Evolutionary conservation across 2,888 invertebrate genomes (phyloP).

Genomic region (Cancer borealis): DNA sequence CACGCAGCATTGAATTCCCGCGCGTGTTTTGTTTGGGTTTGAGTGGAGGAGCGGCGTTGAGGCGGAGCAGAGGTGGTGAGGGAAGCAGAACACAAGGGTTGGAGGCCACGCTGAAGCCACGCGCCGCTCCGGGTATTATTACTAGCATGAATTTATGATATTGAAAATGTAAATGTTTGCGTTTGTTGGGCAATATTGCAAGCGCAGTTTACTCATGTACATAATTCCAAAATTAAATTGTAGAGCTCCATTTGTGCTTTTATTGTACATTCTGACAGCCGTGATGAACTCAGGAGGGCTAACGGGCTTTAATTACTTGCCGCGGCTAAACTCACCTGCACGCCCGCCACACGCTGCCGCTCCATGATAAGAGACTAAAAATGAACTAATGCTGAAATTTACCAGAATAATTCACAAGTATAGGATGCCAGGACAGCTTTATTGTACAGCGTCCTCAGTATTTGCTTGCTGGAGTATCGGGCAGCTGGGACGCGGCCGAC

Average conservation of each 20-base stretch:
- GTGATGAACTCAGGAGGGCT: constrained; percentile 35
- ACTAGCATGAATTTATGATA: constrained; percentile 56
- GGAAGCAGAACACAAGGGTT: background rate
- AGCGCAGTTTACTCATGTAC: constrained; percentile 56
- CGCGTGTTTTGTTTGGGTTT: background rate
- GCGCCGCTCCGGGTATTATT: background rate
- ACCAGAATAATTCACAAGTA: constrained; percentile 15
- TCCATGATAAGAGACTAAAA: constrained; percentile 20
- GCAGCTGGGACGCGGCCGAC: background rate
- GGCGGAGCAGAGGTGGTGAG: background rate
- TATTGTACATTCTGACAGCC: constrained; percentile 43
- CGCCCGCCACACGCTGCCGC: constrained; percentile 25
- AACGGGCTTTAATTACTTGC: background rate
- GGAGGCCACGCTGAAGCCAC: background rate
- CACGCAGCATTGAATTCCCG: background rate
- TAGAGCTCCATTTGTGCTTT: constrained; percentile 52
- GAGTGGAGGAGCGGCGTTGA: background rate
- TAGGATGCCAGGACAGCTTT: constrained; percentile 25
- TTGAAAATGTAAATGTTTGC: constrained; percentile 58
- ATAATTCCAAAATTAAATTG: constrained; percentile 57
- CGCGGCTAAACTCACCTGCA: background rate
- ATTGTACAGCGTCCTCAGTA: background rate
- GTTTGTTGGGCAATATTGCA: constrained; percentile 54
- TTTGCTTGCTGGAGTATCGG: background rate
- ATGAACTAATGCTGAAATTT: constrained; percentile 14